Evolutionary conservation across 2,797 vertebrate genomes (phyloP).

Genomic region (Crocidura indochinensis): DNA sequence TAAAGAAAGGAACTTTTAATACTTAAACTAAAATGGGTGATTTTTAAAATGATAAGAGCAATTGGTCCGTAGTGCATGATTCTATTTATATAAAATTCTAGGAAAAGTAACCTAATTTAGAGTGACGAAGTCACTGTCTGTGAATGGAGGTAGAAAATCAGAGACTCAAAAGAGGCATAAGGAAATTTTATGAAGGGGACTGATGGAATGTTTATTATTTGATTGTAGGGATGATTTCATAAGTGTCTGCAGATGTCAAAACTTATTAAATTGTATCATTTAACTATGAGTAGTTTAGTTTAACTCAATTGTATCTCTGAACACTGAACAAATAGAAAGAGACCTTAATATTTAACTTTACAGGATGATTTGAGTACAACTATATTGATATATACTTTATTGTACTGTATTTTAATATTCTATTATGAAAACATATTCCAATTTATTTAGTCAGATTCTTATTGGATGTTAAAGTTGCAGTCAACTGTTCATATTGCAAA

Average conservation of each 20-base stretch:
- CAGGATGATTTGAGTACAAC: slow-evolving; percentile 21
- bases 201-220: slow-evolving; percentile 34
- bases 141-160: neutral
- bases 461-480: slow-evolving; percentile 40
- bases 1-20: slow-evolving; percentile 26
- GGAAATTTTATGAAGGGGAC: neutral
- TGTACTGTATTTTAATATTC: slow-evolving; percentile 20
- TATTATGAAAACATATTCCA: neutral
- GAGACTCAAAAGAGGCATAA: neutral
- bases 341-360: slow-evolving; percentile 53
- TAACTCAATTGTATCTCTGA: slow-evolving; percentile 10
- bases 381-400: slow-evolving; percentile 43
- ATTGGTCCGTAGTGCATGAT: neutral
- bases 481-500: slow-evolving; percentile 19
- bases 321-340: neutral
- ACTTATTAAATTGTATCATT: neutral
- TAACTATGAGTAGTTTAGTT: slow-evolving; percentile 8
- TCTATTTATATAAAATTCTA: slow-evolving; percentile 31
- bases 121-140: neutral
- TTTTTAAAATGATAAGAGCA: neutral
- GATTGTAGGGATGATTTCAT: neutral
- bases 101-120: slow-evolving; percentile 39
- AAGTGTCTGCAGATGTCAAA: slow-evolving; percentile 47
- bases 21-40: neutral
- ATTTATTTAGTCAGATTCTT: slow-evolving; percentile 55